Evolutionary conservation across 1,140 invertebrate genomes (phyloP).

Genomic region (Cecropterus lyciades): DNA sequence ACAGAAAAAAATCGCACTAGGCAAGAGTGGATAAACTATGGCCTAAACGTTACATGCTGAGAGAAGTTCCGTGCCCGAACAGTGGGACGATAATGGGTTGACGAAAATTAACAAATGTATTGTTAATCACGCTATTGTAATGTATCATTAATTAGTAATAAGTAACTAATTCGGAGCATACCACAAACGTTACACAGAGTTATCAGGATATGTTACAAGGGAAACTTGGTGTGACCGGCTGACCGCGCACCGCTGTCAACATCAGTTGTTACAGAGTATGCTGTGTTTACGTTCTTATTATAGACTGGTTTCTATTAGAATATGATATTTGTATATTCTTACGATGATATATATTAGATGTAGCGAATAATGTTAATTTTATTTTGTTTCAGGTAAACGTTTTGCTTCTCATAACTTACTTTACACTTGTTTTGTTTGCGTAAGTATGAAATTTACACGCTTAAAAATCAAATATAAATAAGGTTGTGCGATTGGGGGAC

Average conservation of each 20-base stretch:
- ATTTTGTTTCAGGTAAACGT: constrained; percentile 37
- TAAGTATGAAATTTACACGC: neutral
- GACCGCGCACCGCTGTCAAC: constrained; percentile 44
- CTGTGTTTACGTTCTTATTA: constrained; percentile 38
- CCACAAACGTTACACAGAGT: neutral
- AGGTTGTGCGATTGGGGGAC: too few species aligned
- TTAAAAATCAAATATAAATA: neutral
- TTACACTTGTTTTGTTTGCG: neutral
- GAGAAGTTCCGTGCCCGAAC: too few species aligned
- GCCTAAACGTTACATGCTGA: too few species aligned
- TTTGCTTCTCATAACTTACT: neutral
- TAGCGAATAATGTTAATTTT: neutral
- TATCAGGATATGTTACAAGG: neutral
- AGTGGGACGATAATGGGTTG: too few species aligned
- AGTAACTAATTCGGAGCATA: neutral
- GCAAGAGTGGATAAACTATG: too few species aligned
- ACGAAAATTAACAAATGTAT: too few species aligned
- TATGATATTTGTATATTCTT: neutral
- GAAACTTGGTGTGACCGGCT: constrained; percentile 27
- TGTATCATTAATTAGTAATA: too few species aligned
- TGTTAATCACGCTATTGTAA: too few species aligned
- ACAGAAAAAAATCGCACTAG: too few species aligned
- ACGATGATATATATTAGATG: neutral
- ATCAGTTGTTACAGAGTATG: constrained; percentile 36
- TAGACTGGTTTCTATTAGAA: neutral